phyloP scores from a whole-genome alignment of 2,888 invertebrate genomes.

The Cremastobaeus sp. region DNA sequence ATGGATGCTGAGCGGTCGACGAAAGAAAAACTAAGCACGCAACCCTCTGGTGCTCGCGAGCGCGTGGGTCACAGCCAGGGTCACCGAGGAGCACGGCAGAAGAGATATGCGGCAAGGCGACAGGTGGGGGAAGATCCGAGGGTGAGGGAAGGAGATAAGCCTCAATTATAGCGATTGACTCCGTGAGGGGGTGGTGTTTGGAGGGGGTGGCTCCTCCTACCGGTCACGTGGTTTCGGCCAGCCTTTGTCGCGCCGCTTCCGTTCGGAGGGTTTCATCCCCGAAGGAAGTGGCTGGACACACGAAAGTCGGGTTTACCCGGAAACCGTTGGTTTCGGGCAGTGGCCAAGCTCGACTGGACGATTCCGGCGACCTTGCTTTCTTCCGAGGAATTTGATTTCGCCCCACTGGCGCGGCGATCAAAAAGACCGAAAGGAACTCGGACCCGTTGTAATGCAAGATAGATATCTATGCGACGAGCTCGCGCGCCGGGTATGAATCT shows the following conservation, averaged over 20 bases:
- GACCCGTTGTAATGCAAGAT: constrained; percentile 17
- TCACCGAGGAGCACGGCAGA: constrained; percentile 45
- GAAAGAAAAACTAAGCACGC: constrained; percentile 40
- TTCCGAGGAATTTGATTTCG: neutral
- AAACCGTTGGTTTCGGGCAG: too few species aligned
- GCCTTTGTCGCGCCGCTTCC: constrained; percentile 63
- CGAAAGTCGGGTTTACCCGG: neutral
- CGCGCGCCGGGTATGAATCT: constrained; percentile 45
- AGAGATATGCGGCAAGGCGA: constrained; percentile 37
- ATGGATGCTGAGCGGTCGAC: constrained; percentile 9
- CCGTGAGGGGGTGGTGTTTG: constrained; percentile 67
- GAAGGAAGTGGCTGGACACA: constrained; percentile 12
- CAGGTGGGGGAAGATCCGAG: constrained; percentile 64
- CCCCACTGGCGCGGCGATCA: too few species aligned
- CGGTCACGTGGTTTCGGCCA: constrained; percentile 71
- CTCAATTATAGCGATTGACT: constrained; percentile 75
- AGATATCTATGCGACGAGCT: constrained; percentile 26
- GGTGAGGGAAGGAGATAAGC: constrained; percentile 71
- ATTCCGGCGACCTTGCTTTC: constrained; percentile 7
- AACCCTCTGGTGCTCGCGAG: constrained; percentile 56
- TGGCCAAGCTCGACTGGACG: too few species aligned
- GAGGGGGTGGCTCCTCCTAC: constrained; percentile 75
- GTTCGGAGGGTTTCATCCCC: constrained; percentile 57
- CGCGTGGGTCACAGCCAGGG: constrained; percentile 47
- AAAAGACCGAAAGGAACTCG: too few species aligned